Evolutionary conservation across 30 jellyfish, hydroid and myxozoan species (phyloP).

Genomic region (Hydra vulgaris): DNA sequence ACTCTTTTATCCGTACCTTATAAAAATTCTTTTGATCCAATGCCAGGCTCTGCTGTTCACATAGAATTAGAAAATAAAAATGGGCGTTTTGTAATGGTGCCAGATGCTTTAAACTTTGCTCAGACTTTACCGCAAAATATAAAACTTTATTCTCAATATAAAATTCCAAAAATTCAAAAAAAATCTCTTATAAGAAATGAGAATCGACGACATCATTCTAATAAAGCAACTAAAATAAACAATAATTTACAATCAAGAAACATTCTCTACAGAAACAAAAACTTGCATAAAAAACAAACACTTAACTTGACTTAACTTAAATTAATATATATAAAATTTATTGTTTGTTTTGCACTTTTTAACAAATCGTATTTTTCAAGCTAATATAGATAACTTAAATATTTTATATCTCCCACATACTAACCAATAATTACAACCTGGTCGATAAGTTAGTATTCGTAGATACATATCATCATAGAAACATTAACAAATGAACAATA

Average conservation of each 20-base stretch:
- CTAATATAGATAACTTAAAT: too few species aligned
- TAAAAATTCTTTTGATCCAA: background rate
- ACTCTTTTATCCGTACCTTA: background rate
- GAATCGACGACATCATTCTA: background rate
- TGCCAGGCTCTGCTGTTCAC: slow-evolving; percentile 14
- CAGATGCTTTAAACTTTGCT: slow-evolving; percentile 12
- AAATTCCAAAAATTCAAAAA: background rate
- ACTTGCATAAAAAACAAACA: too few species aligned
- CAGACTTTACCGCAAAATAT: slow-evolving; percentile 18
- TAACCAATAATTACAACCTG: too few species aligned
- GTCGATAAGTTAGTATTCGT: too few species aligned
- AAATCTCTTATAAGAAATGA: background rate
- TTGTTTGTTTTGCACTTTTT: too few species aligned
- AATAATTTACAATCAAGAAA: background rate
- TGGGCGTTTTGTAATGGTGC: slow-evolving; percentile 23
- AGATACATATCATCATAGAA: too few species aligned
- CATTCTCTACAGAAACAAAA: background rate
- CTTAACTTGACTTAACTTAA: too few species aligned
- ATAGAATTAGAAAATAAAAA: slow-evolving; percentile 10
- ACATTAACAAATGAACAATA: too few species aligned
- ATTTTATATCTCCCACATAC: too few species aligned
- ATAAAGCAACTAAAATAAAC: background rate
- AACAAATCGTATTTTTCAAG: too few species aligned
- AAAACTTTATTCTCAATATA: background rate
- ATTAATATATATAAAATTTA: too few species aligned